Evolutionary conservation across 1,140 invertebrate species (phyloP).

Genomic region (Drosophila bifasciata): DNA sequence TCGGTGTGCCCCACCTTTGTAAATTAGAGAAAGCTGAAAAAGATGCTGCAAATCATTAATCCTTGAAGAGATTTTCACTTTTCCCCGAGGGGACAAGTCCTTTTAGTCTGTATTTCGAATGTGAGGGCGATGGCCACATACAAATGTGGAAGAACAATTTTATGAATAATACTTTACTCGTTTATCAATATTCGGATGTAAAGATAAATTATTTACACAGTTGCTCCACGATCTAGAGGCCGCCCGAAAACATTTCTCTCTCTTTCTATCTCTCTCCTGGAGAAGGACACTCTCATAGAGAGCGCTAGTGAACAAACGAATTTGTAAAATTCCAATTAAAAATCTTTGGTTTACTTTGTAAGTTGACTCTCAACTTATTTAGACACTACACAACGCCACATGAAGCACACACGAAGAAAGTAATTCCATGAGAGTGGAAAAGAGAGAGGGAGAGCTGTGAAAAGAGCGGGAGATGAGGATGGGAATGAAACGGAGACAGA

Average conservation of each 20-base stretch:
- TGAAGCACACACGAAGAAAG: constrained; percentile 50
- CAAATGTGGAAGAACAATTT: constrained; percentile 17
- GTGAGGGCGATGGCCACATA: not conserved
- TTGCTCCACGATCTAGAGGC: constrained; percentile 18
- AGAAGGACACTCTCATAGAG: constrained; percentile 9
- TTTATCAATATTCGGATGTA: constrained; percentile 72
- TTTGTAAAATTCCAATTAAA: constrained; percentile 83
- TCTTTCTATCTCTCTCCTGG: not conserved
- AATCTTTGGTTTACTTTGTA: constrained; percentile 82
- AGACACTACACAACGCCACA: constrained; percentile 80
- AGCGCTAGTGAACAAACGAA: constrained; percentile 57
- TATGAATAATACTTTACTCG: constrained; percentile 60
- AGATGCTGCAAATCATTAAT: constrained; percentile 81
- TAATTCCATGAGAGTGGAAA: constrained; percentile 22
- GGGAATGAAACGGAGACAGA: not conserved
- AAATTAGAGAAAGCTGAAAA: constrained; percentile 75
- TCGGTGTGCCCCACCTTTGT: constrained; percentile 35
- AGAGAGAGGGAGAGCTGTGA: not conserved
- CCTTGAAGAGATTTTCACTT: constrained; percentile 78
- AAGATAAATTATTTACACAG: constrained; percentile 73
- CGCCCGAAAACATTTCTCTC: not conserved
- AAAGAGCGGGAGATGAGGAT: not conserved
- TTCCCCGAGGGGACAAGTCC: constrained; percentile 58
- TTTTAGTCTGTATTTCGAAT: not conserved
- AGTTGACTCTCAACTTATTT: constrained; percentile 82